phyloP scores from a whole-genome alignment of 2,113 vertebrate species.

The Nyctereutes procyonoides region DNA sequence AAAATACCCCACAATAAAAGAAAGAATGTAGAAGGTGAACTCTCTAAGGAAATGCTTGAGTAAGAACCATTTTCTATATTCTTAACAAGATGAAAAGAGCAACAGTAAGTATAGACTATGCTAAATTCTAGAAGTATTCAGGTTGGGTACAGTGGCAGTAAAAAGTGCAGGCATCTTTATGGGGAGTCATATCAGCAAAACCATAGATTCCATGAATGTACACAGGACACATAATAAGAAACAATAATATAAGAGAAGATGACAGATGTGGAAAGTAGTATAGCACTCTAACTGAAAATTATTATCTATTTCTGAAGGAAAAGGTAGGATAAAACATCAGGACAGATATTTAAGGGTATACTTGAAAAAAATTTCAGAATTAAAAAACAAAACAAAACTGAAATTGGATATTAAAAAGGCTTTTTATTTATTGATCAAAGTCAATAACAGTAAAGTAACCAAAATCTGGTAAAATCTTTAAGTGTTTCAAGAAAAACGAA shows the following conservation, averaged over 20 bases:
- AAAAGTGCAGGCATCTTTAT: background rate
- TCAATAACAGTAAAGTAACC: background rate
- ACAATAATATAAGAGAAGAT: background rate
- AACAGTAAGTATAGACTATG: background rate
- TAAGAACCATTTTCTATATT: background rate
- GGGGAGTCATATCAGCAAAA: background rate
- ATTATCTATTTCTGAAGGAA: background rate
- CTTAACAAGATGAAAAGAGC: background rate
- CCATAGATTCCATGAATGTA: background rate
- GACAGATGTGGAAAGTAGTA: background rate
- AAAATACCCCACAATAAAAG: background rate
- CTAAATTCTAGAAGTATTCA: background rate
- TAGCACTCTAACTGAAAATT: background rate
- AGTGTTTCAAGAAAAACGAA: background rate
- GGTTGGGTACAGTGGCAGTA: background rate
- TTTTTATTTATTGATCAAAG: background rate
- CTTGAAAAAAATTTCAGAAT: background rate
- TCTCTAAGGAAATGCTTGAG: background rate
- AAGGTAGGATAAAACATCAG: background rate
- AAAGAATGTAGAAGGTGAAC: background rate
- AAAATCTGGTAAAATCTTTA: conserved; percentile 3
- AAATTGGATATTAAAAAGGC: background rate
- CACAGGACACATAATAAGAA: background rate
- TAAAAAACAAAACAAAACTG: background rate
- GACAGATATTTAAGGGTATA: background rate